Base-by-base conservation (phyloP, 2,888 invertebrate species). In the Amaurobius ferox region DNA sequence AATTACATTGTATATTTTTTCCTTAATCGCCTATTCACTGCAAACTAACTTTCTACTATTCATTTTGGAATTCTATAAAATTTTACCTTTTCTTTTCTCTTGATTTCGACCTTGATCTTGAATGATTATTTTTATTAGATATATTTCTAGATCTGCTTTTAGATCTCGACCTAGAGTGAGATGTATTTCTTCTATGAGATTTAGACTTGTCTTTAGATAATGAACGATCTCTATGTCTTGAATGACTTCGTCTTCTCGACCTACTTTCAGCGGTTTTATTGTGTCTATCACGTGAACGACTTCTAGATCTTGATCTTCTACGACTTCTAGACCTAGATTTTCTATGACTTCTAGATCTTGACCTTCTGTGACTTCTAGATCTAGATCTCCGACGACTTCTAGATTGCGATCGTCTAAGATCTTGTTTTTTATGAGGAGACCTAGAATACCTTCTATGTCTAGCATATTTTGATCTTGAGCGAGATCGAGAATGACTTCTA, bases 31-130 rank as follows among this genome's bases (percentile, higher is more conserved):
- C n/a, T n/a, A n/a, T n/a, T n/a, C n/a, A n/a, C n/a, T n/a, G n/a
- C n/a, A n/a, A n/a, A n/a, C n/a, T n/a, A n/a, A n/a, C n/a, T n/a
- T n/a, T n/a, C n/a, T n/a, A n/a, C n/a, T n/a, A n/a, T n/a, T n/a
- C n/a, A n/a, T n/a, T n/a, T n/a, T n/a, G n/a, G n/a, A n/a, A n/a
- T n/a, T n/a, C n/a, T 1, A 40, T 35, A 3, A 26, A 40, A 11
- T n/a, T n/a, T n/a, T 68, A 68, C 68, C 68, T 68, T 40, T 68
- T 68, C 28, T 72, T 85, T 16, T 77, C 72, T 55, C 16, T 64
- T 16, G 83, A 77, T 13, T 55, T 83, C 16, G 83, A 72, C 19
- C 55, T 71, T 28, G 81, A 81, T 9, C 28, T 48, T 19, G 66
- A 66, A 6, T 55, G 19, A 6, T 55, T 9, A 5, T 55, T 2